Evolutionary conservation across 2,797 vertebrate species (phyloP), one percentile per base, ranked within the genome.

Genomic region (Antennarius maculatus): DNA sequence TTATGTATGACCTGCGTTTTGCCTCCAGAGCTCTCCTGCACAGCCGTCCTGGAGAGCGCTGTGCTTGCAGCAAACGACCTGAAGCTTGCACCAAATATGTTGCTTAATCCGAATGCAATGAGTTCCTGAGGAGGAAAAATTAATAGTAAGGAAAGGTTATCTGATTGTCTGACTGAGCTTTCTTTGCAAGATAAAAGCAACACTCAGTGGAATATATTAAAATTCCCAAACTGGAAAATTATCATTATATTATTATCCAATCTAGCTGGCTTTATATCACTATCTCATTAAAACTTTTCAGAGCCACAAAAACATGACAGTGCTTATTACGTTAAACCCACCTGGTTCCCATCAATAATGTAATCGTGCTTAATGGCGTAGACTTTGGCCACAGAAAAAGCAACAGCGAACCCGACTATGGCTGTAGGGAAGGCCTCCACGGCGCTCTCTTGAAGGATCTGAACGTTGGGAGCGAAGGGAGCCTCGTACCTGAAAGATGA

Each of bases 21-120:
- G 6, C 97, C 96, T 66, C 97, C 96, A 0, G 96, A 95, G 82
- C 96, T 98, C 79, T 97, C 97, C 80, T 99, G 97, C 17, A 98
- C 92, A 0, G 94, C 95, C 0, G 95, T 95, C 81, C 97, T 95
- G 34, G 96, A 97, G 17, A 99, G 91, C 8, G 97, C 87, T 0
- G 96, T 97, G 73, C 96, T 97, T 8, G 93, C 93, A 9, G 94
- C 95, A 89, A 99, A 96, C 2, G 96, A 96, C 87, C 79, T 93
- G 90, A 98, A 98, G 3, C 91, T 88, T 7, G 95, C 95, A 3
- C 94, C 83, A 31, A 97, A 91, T 27, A 98, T 95, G 84, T 99
- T 97, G 80, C 96, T 90, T 18, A 96, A 52, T 15, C 97, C 96
- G 79, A 98, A 97, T 27, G 96, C 97, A 68, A 98, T 94, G 51